These are phyloP conservation scores for Kryptopterus vitreolus DNA, from an alignment of 2,797 vertebrate genomes.

Conservation along the genomic window DNA sequence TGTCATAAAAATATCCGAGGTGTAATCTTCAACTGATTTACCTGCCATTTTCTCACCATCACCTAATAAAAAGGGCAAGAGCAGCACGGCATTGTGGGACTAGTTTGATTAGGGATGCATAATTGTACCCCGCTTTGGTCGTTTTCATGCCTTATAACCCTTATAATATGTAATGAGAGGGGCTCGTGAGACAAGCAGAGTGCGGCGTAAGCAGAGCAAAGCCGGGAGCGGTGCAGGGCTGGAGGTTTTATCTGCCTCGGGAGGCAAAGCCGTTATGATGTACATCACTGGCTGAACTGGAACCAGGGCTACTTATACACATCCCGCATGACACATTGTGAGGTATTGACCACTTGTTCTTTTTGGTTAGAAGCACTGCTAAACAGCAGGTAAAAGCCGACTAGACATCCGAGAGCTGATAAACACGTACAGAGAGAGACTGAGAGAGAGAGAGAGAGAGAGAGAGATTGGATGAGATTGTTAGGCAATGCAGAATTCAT, in stretches of 20 bases:
- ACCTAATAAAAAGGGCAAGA: conserved; percentile 57
- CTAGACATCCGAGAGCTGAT: conserved; percentile 39
- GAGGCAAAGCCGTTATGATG: conserved; percentile 56
- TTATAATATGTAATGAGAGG: conserved; percentile 59
- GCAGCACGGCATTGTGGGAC: conserved; percentile 47
- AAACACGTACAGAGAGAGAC: conserved; percentile 42
- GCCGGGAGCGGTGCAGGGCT: conserved; percentile 44
- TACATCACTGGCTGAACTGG: conserved; percentile 57
- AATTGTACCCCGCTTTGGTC: conserved; percentile 55
- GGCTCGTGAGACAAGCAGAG: conserved; percentile 54
- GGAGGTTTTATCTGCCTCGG: conserved; percentile 56
- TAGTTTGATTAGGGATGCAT: conserved; percentile 61
- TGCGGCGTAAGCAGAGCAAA: conserved; percentile 60
- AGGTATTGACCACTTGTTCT: conserved; percentile 62
- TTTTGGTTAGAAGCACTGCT: conserved; percentile 55
- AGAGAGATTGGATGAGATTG: conserved; percentile 26
- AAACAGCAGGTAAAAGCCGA: conserved; percentile 52
- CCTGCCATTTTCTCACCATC: conserved; percentile 53
- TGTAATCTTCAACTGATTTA: conserved; percentile 63
- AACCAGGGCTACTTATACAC: conserved; percentile 52
- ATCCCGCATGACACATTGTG: conserved; percentile 59
- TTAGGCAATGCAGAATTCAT: conserved; percentile 42
- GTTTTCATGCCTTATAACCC: conserved; percentile 61
- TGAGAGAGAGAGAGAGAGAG: not conserved
- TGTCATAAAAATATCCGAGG: conserved; percentile 59